Evolutionary conservation across 2,113 vertebrate genomes (phyloP), one percentile per base, ranked within the genome.

Genomic region (Neomonachus schauinslandi): DNA sequence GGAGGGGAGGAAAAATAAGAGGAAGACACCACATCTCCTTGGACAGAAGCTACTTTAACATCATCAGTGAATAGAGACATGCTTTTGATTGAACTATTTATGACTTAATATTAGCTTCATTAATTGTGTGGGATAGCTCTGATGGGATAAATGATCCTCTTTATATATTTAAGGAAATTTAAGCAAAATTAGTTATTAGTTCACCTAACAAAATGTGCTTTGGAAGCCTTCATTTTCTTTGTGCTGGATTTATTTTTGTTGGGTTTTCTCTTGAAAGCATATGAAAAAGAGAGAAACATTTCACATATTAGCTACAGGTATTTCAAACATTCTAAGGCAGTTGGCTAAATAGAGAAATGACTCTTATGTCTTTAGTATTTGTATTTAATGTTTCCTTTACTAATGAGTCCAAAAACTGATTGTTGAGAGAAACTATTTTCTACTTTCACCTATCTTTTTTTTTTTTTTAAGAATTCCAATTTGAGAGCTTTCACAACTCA

Each of bases 211-310:
- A 85, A 90, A 76, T 81, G 36, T 89, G 36, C 67, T 79, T 95
- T 90, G 51, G 28, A 93, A 95, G 42, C 22, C 51, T 91, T 88
- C 36, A 88, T 84, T 95, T 95, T 80, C 42, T 80, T 90, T 84
- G n/a, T 92, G 77, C 21, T 91, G 3, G 85, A 59, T 96, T 94
- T 63, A 91, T 74, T 93, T 93, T 53, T 96, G 53, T 89, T 86
- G 26, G 33, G 22, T 81, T 91, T 95, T 94, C 51, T 84, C 69
- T 67, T 57, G 69, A 82, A 92, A 91, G 19, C 15, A 67, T 61
- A 76, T 84, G n/a, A 82, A 76, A 91, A 87, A 57, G 49, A 57
- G 31, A 89, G 12, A 92, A 87, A 65, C 42, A 57, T 90, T 97
- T 93, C 31, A 82, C 84, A 28, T n/a, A 84, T 79, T 74, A 81